phyloP scores from a whole-genome alignment of 1,140 invertebrate species.

The Cepaea nemoralis region DNA sequence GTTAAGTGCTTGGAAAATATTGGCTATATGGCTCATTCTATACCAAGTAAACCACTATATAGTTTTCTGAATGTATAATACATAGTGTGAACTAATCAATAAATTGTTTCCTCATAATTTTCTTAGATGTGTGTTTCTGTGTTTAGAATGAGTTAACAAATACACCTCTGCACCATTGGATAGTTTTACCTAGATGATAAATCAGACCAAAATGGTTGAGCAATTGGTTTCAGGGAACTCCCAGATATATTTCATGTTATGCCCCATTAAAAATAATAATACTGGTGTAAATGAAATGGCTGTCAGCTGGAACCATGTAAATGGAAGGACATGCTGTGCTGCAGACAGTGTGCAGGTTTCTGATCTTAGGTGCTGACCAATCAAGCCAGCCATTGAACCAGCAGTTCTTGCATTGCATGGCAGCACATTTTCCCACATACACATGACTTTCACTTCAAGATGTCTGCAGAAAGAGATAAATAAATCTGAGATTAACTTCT shows the following conservation, averaged over 20 bases:
- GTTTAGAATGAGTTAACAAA: too few relatives aligned
- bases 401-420: not conserved
- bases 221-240: not conserved
- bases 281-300: not conserved
- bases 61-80: too few relatives aligned
- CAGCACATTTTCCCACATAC: conserved; percentile 18
- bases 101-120: too few relatives aligned
- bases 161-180: too few relatives aligned
- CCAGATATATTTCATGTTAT: not conserved
- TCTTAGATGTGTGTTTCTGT: too few relatives aligned
- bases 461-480: not conserved
- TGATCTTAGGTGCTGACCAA: not conserved
- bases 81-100: too few relatives aligned
- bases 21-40: too few relatives aligned
- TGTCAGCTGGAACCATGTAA: not conserved
- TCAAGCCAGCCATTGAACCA: not conserved
- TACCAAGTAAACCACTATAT: too few relatives aligned
- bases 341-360: not conserved
- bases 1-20: too few relatives aligned
- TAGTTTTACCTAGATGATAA: too few relatives aligned
- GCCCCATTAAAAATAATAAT: not conserved
- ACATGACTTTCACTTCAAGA: conserved; percentile 4
- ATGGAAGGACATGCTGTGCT: not conserved
- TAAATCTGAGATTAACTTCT: not conserved
- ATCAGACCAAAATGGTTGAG: too few relatives aligned